Base-by-base conservation (phyloP, 2,797 vertebrate genomes). In the Eremophila alpestris region DNA sequence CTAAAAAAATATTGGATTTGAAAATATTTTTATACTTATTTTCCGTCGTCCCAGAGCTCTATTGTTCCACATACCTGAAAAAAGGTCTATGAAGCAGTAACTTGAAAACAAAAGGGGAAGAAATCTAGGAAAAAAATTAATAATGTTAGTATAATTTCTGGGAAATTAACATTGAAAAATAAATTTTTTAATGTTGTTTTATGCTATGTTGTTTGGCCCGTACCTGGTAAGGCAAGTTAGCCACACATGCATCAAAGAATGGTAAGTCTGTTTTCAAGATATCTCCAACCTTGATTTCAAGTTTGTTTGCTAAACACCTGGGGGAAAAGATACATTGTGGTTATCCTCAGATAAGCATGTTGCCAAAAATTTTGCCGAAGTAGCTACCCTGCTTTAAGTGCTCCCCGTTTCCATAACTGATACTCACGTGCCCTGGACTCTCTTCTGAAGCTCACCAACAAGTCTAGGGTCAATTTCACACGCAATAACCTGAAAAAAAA, bases 201-300 rank as follows among this genome's bases (percentile, higher is more conserved):
- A n/a, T 40, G 19, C 45, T 19, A 12, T 7, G 4, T 16, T 48
- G 20, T 68, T 94, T 51, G 83, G 43, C 24, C 45, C 62, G 60
- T 97, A 99, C 99, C 99, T 99, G 99, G 92, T 99, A 99, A 9
- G 99, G 99, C 96, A 99, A 98, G 95, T 99, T 99, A 95, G 99
- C 99, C 80, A 99, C 99, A 79, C 99, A 99, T 9, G 99, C 74
- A 76, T 99, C 99, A 96, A 99, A 99, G 94, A 99, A 99, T 0
- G 99, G 99, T 29, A 99, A 97, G 29, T 99, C 99, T 8, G 99
- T 98, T 98, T 99, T 99, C 83, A 99, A 93, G 22, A 99, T 97
- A 71, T 99, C 99, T 56, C 99, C 99, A 56, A 99, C 98, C 97
- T 99, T 97, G 93, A 99, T 98, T 92, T 99, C 99, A 86, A 99